Evolutionary conservation across 2,888 invertebrate genomes (phyloP), one percentile per base, ranked within the genome.

Genomic region (Mythimna vitellina): DNA sequence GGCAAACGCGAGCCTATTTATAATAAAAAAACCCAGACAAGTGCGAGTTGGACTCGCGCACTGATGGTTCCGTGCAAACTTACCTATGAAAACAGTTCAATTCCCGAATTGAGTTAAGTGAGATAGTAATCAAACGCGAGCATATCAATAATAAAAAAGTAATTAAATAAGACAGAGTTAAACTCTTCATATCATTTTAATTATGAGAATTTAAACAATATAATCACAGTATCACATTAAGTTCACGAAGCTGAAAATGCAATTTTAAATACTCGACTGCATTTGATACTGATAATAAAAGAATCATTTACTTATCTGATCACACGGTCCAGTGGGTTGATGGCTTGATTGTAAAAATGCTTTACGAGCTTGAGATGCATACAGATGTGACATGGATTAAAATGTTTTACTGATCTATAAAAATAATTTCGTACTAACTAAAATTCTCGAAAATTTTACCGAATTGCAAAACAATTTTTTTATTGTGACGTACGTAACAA

Each of bases 171-270:
- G 4, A 6, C 12, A 25, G 3, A 5, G 32, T 57, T 25, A 71
- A 38, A 63, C 17, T 38, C n/a, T 46, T 46, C 32, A 53, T 35
- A 56, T 14, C 0, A 12, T 25, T 70, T 46, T 29, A 66, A 62
- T 62, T 49, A 54, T 17, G 17, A 62, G 42, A 25, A 57, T 57
- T 62, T 46, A 14, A 53, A 65, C 56, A 51, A 54, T 54, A 61
- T 14, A 46, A 61, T 58, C 74, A 58, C 35, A n/a, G 54, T 70
- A 76, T 78, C 73, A 65, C 67, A 57, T 81, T 35, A 76, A 64
- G 58, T 75, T 79, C 80, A 81, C 80, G 81, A 85, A 85, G 81
- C 84, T 81, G 88, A 82, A 86, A 86, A 82, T 81, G 73, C 81
- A 86, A 84, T 81, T 78, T 80, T 76, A 87, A 78, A 80, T 81